Base-by-base conservation (phyloP, 2,797 vertebrate species). In the Eulemur mongoz region DNA sequence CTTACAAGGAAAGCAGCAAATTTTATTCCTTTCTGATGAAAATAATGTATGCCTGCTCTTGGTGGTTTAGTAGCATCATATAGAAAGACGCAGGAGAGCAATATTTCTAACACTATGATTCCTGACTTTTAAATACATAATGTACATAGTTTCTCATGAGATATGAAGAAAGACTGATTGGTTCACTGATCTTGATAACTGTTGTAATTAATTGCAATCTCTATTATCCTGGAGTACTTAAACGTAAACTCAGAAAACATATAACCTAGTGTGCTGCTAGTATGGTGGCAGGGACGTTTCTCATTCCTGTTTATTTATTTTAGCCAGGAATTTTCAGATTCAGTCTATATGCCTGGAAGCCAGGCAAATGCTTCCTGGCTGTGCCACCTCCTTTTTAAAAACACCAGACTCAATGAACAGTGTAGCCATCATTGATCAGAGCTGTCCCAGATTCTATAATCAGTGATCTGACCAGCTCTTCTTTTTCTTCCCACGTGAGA, bases 21-120 rank as follows among this genome's bases (percentile, higher is more conserved):
- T 94, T 92, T 84, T 88, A 40, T 22, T 79, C n/a, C 48, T 82
- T 22, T 90, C 22, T 84, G 48, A 45, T 48, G 54, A 89, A 91
- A 83, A 75, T 65, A 57, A 80, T n/a, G 1, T 17, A 25, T 61
- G 32, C 57, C 23, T 50, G 13, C 15, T 78, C 18, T 59, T 63
- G 30, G 32, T 63, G 30, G n/a, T 73, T 73, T 35, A 17, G 50
- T 75, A 43, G 23, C 48, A 30, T 65, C 65, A 25, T 27, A 20
- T 35, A 76, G 23, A 70, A 76, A 94, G 67, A 73, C 25, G n/a
- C 0, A 35, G 59, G 50, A 65, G 82, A 57, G 9, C 18, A 88
- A 0, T 65, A n/a, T 86, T 78, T 72, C 61, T 81, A 52, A 67
- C 61, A 69, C 61, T 83, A 0, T 35, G 38, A 23, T 50, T 72